phyloP scores from a whole-genome alignment of 92 coral and sea anemone species.

The Siderastrea radians region DNA sequence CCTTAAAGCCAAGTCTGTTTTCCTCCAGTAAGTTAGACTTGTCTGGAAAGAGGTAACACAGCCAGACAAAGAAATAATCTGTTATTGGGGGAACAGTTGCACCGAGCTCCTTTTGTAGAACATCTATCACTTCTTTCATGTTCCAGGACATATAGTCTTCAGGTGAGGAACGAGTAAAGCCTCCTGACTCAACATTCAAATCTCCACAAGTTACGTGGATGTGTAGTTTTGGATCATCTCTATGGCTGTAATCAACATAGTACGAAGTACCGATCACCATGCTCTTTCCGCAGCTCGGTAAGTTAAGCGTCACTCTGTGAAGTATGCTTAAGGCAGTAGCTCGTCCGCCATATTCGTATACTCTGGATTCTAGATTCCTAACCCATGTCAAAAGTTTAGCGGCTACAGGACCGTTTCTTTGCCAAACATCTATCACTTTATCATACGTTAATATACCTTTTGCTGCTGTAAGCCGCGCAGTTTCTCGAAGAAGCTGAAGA shows the following conservation, averaged over 20 bases:
- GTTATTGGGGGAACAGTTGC: conserved; percentile 41
- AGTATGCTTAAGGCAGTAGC: conserved; percentile 12
- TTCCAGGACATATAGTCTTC: conserved; percentile 20
- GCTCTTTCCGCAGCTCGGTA: conserved; percentile 35
- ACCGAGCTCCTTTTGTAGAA: conserved; percentile 62
- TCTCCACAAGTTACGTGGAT: conserved; percentile 49
- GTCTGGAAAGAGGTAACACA: conserved; percentile 54
- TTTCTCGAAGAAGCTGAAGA: conserved; percentile 2
- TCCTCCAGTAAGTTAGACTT: conserved; percentile 23
- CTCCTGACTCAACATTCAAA: conserved; percentile 13
- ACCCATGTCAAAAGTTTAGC: conserved; percentile 78
- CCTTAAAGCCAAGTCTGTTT: conserved; percentile 29
- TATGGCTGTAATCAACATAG: neutral
- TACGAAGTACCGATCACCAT: conserved; percentile 27
- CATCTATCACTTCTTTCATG: conserved; percentile 48
- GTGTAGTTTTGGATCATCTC: neutral
- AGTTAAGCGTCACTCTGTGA: conserved; percentile 18
- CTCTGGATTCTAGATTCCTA: conserved; percentile 18
- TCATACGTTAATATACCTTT: conserved; percentile 23
- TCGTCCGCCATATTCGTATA: neutral
- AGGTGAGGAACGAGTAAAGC: conserved; percentile 1
- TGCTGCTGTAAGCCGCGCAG: conserved; percentile 18
- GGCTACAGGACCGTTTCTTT: conserved; percentile 75
- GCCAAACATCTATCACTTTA: conserved; percentile 62
- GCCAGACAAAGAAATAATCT: conserved; percentile 61